Evolutionary conservation across 2,113 vertebrate species (phyloP).

Genomic region (Cathartes aura): DNA sequence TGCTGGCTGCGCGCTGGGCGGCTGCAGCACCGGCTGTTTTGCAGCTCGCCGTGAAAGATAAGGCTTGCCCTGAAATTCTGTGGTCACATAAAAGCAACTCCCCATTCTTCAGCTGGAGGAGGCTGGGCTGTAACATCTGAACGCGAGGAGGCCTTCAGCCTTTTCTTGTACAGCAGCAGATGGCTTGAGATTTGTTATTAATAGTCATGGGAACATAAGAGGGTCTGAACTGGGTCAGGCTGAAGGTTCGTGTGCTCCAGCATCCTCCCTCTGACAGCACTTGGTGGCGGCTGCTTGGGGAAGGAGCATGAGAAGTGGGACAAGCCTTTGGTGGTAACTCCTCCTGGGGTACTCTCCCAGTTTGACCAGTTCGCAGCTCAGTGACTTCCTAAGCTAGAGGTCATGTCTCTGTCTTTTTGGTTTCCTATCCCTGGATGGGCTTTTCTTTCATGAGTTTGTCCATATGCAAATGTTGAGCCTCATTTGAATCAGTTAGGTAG

Average conservation of each 20-base stretch:
- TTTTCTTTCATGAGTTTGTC: not conserved
- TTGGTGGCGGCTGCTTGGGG: not conserved
- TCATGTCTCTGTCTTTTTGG: not conserved
- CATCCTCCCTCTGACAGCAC: not conserved
- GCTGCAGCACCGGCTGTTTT: not conserved
- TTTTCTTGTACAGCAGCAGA: not conserved
- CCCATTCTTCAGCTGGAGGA: not conserved
- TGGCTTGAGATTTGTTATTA: not conserved
- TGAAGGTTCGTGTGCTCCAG: not conserved
- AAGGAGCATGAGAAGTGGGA: not conserved
- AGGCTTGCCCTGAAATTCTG: not conserved
- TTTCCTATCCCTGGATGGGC: not conserved
- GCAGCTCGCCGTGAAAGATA: not conserved
- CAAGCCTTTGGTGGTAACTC: not conserved
- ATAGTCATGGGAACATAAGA: not conserved
- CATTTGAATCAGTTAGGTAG: not conserved
- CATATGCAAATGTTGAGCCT: not conserved
- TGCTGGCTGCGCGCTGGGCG: not conserved
- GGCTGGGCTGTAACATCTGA: not conserved
- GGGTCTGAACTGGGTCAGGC: not conserved
- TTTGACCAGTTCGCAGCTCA: not conserved
- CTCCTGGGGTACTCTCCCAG: not conserved
- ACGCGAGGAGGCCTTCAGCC: accelerated
- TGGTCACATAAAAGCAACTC: not conserved
- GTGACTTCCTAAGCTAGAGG: not conserved